A percentile compares a stretch with the other conserved stretches of the same genome.
These are phyloP conservation scores for Heliconius erato DNA, from an alignment of 2,888 invertebrate species.

Conservation along the genomic window DNA sequence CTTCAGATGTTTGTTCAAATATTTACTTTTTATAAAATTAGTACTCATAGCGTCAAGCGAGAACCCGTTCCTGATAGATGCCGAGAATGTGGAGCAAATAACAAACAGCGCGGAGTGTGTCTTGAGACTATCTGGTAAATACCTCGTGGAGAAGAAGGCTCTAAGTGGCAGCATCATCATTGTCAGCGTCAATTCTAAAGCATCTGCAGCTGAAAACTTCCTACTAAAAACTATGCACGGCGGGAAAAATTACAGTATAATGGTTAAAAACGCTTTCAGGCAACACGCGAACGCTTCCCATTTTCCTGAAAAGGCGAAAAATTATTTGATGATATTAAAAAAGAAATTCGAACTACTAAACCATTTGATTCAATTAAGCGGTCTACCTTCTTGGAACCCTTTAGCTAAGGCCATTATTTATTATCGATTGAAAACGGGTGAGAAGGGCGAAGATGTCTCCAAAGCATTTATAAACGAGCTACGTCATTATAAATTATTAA, in stretches of 20 bases:
- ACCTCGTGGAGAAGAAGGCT: constrained; percentile 82
- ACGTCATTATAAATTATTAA: constrained; percentile 72
- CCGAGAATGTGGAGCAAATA: constrained; percentile 71
- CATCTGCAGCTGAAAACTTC: constrained; percentile 73
- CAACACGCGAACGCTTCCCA: constrained; percentile 82
- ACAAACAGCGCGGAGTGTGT: constrained; percentile 81
- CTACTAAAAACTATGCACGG: constrained; percentile 78
- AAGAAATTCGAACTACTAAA: constrained; percentile 77
- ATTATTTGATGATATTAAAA: constrained; percentile 84
- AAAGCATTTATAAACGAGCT: constrained; percentile 77
- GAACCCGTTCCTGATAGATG: constrained; percentile 72
- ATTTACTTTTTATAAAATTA: constrained; percentile 52
- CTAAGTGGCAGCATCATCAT: constrained; percentile 83
- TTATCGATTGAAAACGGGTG: constrained; percentile 70
- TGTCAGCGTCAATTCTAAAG: constrained; percentile 80
- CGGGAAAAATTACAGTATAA: constrained; percentile 80
- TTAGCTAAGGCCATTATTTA: constrained; percentile 80
- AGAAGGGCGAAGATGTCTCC: constrained; percentile 65
- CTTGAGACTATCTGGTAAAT: constrained; percentile 83
- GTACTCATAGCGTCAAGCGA: constrained; percentile 63
- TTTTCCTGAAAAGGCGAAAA: constrained; percentile 84
- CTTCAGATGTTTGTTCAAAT: constrained; percentile 26
- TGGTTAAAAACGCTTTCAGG: constrained; percentile 83
- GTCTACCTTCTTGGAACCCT: constrained; percentile 83
- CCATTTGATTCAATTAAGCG: constrained; percentile 79